phyloP scores from a whole-genome alignment of 2,797 vertebrate species.

The Mormyrus proboscirostris region DNA sequence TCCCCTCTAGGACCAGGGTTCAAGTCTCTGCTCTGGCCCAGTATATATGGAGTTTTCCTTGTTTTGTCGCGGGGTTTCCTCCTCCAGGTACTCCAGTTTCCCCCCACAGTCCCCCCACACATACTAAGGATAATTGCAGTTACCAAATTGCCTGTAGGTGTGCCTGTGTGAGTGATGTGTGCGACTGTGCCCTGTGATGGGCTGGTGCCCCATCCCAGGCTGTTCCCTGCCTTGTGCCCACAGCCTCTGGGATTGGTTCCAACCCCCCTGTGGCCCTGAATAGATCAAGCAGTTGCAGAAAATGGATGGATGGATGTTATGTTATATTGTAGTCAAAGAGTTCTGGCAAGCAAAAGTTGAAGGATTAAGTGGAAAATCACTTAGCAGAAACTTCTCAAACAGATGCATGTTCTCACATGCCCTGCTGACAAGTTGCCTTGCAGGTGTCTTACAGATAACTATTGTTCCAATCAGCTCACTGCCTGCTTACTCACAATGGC shows the following conservation, averaged over 20 bases:
- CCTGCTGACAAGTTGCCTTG: conserved; percentile 5
- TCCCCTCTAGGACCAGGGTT: neutral
- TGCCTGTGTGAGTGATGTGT: neutral
- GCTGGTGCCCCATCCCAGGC: neutral
- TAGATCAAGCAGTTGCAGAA: neutral
- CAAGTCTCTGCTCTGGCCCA: neutral
- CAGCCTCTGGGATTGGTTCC: neutral
- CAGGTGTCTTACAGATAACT: conserved; percentile 18
- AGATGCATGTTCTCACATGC: conserved; percentile 18
- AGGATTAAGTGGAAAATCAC: conserved; percentile 15
- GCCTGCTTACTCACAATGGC: conserved; percentile 6
- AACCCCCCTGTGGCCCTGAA: neutral
- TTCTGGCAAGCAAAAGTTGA: neutral
- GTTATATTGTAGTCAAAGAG: neutral
- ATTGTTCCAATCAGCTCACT: neutral
- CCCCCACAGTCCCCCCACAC: neutral
- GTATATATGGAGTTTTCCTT: neutral
- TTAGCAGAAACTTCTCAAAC: neutral
- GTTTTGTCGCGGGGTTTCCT: neutral
- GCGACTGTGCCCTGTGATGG: neutral
- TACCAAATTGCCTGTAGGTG: neutral
- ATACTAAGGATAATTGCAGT: neutral
- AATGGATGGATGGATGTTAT: neutral
- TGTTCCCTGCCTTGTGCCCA: neutral
- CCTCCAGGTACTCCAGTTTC: neutral